Conservation (phyloP, 2,797 vertebrate species). For the Taeniopygia guttata region DNA sequence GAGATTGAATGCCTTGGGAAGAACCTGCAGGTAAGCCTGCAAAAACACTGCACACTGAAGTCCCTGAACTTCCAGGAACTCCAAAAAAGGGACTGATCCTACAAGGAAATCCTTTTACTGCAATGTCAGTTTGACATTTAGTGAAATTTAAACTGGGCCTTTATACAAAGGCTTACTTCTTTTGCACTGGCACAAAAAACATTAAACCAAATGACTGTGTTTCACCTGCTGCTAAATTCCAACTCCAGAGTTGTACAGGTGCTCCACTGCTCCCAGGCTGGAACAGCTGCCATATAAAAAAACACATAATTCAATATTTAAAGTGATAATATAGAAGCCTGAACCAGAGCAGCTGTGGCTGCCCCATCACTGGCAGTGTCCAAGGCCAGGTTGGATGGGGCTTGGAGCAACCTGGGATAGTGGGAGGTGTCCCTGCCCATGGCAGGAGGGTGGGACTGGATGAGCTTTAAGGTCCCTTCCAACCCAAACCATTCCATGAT, state of each 20-base stretch:
- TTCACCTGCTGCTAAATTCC: neutral
- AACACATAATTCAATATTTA: neutral
- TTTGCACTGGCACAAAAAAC: neutral
- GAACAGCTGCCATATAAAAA: neutral
- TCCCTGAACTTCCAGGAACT: neutral
- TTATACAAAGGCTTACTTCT: neutral
- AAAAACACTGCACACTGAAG: neutral
- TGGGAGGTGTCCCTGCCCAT: neutral
- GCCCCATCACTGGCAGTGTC: neutral
- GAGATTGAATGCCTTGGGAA: neutral
- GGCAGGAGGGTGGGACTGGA: neutral
- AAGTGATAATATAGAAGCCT: neutral
- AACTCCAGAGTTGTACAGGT: rapidly evolving
- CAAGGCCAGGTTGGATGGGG: rapidly evolving
- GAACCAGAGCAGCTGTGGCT: neutral
- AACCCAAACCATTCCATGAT: neutral
- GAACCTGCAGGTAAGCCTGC: neutral
- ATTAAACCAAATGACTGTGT: neutral
- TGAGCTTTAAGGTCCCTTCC: neutral
- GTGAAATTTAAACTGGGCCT: neutral
- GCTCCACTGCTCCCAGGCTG: neutral
- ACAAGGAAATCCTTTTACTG: neutral
- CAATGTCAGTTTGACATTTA: neutral
- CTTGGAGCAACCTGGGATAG: neutral
- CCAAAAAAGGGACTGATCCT: neutral